phyloP scores from a whole-genome alignment of 2,797 vertebrate genomes.

The Helicolenus hilgendorfi region DNA sequence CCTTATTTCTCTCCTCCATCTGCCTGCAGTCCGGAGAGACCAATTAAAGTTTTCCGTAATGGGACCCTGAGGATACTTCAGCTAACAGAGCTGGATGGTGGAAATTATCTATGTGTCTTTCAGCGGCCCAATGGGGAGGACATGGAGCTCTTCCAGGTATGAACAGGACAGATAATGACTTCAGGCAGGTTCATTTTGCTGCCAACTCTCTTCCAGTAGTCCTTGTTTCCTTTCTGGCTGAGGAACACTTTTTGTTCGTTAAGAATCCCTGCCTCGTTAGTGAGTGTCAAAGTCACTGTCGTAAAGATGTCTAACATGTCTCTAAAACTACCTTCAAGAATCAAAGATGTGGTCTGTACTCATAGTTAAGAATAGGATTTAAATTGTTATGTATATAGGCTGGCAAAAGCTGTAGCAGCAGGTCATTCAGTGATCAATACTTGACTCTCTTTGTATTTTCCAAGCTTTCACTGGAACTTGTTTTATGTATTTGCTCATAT shows the following conservation, averaged over 20 bases:
- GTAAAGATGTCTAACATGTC: neutral
- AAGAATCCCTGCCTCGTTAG: neutral
- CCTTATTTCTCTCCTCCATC: slow-evolving; percentile 5
- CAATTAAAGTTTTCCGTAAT: slow-evolving; percentile 88
- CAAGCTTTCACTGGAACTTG: neutral
- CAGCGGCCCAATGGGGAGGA: slow-evolving; percentile 89
- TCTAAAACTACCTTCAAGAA: neutral
- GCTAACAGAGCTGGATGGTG: slow-evolving; percentile 88
- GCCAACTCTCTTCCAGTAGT: neutral
- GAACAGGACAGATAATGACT: slow-evolving; percentile 17
- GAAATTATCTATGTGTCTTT: slow-evolving; percentile 90
- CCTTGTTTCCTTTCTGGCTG: neutral
- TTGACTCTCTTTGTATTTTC: neutral
- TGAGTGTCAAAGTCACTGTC: neutral
- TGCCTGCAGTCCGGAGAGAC: slow-evolving; percentile 86
- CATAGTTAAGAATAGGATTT: neutral
- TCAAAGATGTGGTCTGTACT: neutral
- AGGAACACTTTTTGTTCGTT: neutral
- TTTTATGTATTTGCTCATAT: neutral
- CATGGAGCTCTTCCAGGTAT: slow-evolving; percentile 89
- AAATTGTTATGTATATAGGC: neutral
- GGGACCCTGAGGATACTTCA: slow-evolving; percentile 91
- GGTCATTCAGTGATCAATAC: neutral
- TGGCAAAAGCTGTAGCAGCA: neutral
- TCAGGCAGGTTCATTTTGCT: neutral